Evolutionary conservation across 2,888 invertebrate species (phyloP), one percentile per base, ranked within the genome.

Genomic region (Saturnia pavonia): DNA sequence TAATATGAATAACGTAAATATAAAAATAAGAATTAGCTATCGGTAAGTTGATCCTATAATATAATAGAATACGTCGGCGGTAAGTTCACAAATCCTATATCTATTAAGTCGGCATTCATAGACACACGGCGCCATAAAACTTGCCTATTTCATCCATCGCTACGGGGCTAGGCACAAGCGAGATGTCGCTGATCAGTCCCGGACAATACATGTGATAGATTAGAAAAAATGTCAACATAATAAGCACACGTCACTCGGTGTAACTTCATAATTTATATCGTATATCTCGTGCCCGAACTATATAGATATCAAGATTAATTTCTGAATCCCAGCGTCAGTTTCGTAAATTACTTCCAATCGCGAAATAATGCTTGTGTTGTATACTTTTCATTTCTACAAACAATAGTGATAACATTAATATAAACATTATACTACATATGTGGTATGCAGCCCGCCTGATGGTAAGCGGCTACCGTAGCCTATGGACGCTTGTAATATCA

Each of bases 181-280:
- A 68, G 70, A 67, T 68, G 69, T 72, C 57, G 78, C 80, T 80
- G 73, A 67, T 77, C 71, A 71, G 71, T 77, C 74, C 73, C 75
- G 73, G 71, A 77, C 80, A 84, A 80, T 78, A 76, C 74, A 72
- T 71, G 74, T 88, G 88, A 88, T 87, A 85, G 86, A 88, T 88
- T 85, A 82, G 81, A 78, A 87, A 83, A 85, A 84, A 83, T 85
- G 86, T 85, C 85, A 76, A 81, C 76, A 71, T 25, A 60, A 60
- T 74, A 72, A 63, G 72, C 72, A 70, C 66, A 48, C 54, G 70
- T 25, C 25, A 51, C 66, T 54, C 25, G 1, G 42, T 54, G 40
- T 42, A 22, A 65, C 45, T 16, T 65, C 48, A 48, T 69, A 69
- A 69, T 63, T 43, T 48, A 22, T 48, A 65, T 65, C 40, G 65